Base-by-base conservation (phyloP, 1,140 invertebrate species). In the Dryas iulia region DNA sequence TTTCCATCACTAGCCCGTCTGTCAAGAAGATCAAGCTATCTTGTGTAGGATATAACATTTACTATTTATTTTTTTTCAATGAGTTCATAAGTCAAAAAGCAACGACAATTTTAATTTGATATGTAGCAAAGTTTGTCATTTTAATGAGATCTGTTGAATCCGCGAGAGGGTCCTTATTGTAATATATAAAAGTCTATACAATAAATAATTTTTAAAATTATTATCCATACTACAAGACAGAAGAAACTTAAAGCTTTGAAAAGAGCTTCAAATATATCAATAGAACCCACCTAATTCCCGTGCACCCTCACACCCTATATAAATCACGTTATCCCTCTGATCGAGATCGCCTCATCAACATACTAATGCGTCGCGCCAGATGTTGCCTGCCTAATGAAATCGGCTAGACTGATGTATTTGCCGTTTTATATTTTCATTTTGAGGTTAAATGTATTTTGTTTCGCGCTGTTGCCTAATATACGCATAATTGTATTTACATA, bases 341-440 rank as follows among this genome's bases (percentile, higher is more conserved):
- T 84, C 78, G 76, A 72, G 87, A 92, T 90, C 91, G 86, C 83
- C 91, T 92, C 89, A 92, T 92, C 88, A 91, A 88, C 90, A 92
- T 92, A 92, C 90, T 92, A 92, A 92, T 92, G 87, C 73, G 77
- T 72, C 54, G 67, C 80, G 73, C 82, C 89, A 87, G 83, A 79
- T 89, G 84, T 78, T 74, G 70, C 71, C 69, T 56, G 74, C 59
- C 59, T 69, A 69, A 69, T 69, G 66, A 69, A 69, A 63, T 61
- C 64, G 59, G 71, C 64, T 69, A 76, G 74, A 77, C 78, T 73
- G 58, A 66, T 65, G 47, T 66, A 62, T 60, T 62, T 31, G 26
- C 60, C 33, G 21, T 68, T 61, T 61, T 57, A 68, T 66, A 57
- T 33, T 61, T 62, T 66, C 52, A 47, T 66, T 57, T 71, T 57